phyloP scores from a whole-genome alignment of 2,888 invertebrate species.

The Zaprionus obscuricornis region DNA sequence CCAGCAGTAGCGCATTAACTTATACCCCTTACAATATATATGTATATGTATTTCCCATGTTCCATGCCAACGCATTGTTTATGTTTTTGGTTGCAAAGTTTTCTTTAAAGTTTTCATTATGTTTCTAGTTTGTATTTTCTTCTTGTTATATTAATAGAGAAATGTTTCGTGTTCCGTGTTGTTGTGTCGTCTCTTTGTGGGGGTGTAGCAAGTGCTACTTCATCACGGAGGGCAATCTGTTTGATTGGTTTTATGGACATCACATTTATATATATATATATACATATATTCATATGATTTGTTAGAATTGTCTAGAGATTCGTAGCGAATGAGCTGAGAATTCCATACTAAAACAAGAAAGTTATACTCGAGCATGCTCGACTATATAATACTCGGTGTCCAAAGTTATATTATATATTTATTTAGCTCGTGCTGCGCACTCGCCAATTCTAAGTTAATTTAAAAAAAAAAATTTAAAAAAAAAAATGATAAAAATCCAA shows the following conservation, averaged over 20 bases:
- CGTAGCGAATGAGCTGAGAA: too few relatives aligned
- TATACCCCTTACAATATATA: constrained; percentile 18
- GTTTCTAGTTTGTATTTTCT: constrained; percentile 19
- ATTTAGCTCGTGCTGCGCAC: too few relatives aligned
- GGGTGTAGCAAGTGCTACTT: constrained; percentile 11
- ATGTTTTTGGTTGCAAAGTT: constrained; percentile 69
- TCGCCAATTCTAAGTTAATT: too few relatives aligned
- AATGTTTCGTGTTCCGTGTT: constrained; percentile 32
- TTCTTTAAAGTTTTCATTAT: constrained; percentile 22
- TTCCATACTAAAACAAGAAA: too few relatives aligned
- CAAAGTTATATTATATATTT: too few relatives aligned
- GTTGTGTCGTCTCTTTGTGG: too few relatives aligned
- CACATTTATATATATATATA: neutral
- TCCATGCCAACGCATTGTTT: constrained; percentile 64
- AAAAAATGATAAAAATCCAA: too few relatives aligned
- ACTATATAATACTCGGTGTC: too few relatives aligned
- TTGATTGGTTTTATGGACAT: constrained; percentile 10
- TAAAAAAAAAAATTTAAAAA: too few relatives aligned
- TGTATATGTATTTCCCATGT: neutral
- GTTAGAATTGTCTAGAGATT: too few relatives aligned
- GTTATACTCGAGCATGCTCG: too few relatives aligned
- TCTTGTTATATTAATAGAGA: constrained; percentile 60
- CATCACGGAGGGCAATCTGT: constrained; percentile 17
- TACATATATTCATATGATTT: too few relatives aligned
- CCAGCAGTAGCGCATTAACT: constrained; percentile 29